Percentiles rank a stretch among this genome's conserved stretches.
Conservation (phyloP, 2,113 vertebrate genomes). For the Pyxicephalus adspersus region DNA sequence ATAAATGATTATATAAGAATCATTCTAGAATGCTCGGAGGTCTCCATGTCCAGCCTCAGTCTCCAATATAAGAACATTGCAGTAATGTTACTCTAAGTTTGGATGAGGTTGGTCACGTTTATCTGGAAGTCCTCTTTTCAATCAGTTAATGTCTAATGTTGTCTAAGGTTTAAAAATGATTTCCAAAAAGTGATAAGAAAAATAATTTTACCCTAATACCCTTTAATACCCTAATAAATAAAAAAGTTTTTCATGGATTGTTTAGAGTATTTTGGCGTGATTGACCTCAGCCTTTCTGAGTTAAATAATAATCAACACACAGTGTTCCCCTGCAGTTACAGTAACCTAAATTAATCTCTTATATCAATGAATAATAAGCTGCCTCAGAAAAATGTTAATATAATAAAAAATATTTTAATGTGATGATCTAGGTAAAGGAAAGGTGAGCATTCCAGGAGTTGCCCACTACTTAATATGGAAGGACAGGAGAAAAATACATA, state of each 20-base stretch:
- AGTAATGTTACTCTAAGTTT: no score
- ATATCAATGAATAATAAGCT: no score
- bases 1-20: not conserved
- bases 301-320: no score
- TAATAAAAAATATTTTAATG: no score
- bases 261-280: constrained; percentile 2
- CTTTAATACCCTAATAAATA: not conserved
- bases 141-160: not conserved
- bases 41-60: no score
- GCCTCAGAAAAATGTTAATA: no score
- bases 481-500: not conserved
- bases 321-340: no score
- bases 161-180: constrained; percentile 3
- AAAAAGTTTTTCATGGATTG: not conserved
- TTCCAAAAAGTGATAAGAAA: constrained; percentile 16
- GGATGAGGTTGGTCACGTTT: not conserved
- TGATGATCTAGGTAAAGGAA: no score
- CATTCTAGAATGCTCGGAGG: not conserved
- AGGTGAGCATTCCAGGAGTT: constrained; percentile 24
- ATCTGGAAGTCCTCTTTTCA: constrained; percentile 26
- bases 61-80: no score
- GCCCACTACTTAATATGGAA: not conserved
- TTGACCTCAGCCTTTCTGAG: not conserved
- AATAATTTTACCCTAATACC: not conserved
- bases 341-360: no score